A percentile compares a stretch with the other conserved stretches of the same genome.
phyloP scores from a whole-genome alignment of 2,797 vertebrate species.

The Lagocephalus sceleratus region DNA sequence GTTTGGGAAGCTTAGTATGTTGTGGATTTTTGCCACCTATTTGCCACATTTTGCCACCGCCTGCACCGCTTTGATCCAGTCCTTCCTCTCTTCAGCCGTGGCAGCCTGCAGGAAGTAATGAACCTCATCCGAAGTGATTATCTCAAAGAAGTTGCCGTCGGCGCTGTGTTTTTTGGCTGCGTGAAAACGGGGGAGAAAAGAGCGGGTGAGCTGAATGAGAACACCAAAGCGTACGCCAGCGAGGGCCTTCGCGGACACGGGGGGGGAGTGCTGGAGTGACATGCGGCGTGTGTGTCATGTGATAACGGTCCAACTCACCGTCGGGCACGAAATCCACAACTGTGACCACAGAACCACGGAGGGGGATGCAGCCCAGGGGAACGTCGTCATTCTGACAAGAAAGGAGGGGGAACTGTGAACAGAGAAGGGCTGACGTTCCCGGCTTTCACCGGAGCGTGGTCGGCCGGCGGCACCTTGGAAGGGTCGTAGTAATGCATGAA shows the following conservation, averaged over 20 bases:
- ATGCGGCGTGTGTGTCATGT: not conserved
- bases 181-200: constrained; percentile 11
- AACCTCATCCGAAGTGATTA: constrained; percentile 91
- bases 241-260: not conserved
- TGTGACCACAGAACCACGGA: constrained; percentile 90
- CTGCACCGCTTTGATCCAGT: constrained; percentile 95
- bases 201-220: constrained; percentile 1
- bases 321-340: constrained; percentile 88
- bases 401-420: not conserved
- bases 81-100: constrained; percentile 83
- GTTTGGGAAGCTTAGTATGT: no score
- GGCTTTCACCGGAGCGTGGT: not conserved
- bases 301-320: constrained; percentile 72
- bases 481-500: constrained; percentile 96
- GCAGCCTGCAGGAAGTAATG: constrained; percentile 93
- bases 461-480: constrained; percentile 77
- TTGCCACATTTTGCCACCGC: constrained; percentile 86
- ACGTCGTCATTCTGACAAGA: constrained; percentile 79
- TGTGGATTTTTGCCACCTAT: constrained; percentile 58
- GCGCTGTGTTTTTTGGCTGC: constrained; percentile 84
- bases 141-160: constrained; percentile 92
- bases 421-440: not conserved
- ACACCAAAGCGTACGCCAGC: not conserved
- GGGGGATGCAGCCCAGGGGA: constrained; percentile 87
- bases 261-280: not conserved